Evolutionary conservation across 2,888 invertebrate genomes (phyloP).

Genomic region (Nephrotoma appendiculata): DNA sequence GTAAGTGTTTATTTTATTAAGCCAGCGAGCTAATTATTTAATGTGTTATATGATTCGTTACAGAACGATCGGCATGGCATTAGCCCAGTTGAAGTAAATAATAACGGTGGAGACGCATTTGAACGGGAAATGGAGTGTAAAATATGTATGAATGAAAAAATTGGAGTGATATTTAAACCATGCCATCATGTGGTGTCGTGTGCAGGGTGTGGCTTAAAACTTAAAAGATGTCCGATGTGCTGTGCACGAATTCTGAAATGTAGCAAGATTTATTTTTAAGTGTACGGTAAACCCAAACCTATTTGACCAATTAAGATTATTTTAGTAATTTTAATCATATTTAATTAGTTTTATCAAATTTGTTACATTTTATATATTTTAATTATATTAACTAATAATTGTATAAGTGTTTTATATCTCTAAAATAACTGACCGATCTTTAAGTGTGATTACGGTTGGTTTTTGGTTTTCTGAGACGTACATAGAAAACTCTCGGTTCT

Average conservation of each 20-base stretch:
- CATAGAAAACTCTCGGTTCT: too few relatives aligned
- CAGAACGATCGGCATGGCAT: neutral
- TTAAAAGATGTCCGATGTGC: neutral
- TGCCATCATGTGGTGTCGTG: neutral
- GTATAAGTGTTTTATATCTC: too few relatives aligned
- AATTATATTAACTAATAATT: too few relatives aligned
- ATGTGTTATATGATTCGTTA: neutral
- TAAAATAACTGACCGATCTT: too few relatives aligned
- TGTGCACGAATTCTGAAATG: neutral
- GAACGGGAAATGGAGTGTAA: neutral
- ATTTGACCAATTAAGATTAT: too few relatives aligned
- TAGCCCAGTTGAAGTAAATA: neutral
- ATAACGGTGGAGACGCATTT: neutral
- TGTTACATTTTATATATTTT: too few relatives aligned
- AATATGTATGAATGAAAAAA: neutral
- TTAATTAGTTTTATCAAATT: too few relatives aligned
- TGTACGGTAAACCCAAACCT: neutral
- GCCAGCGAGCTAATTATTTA: neutral
- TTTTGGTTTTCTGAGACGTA: too few relatives aligned
- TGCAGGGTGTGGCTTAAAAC: neutral
- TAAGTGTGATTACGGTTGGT: too few relatives aligned
- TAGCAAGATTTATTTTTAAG: neutral
- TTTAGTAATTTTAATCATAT: too few relatives aligned
- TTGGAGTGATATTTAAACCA: neutral
- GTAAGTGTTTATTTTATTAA: neutral